These are phyloP conservation scores for Oreochromis spilurus DNA, from an alignment of 2,113 vertebrate species.

Conservation along the genomic window DNA sequence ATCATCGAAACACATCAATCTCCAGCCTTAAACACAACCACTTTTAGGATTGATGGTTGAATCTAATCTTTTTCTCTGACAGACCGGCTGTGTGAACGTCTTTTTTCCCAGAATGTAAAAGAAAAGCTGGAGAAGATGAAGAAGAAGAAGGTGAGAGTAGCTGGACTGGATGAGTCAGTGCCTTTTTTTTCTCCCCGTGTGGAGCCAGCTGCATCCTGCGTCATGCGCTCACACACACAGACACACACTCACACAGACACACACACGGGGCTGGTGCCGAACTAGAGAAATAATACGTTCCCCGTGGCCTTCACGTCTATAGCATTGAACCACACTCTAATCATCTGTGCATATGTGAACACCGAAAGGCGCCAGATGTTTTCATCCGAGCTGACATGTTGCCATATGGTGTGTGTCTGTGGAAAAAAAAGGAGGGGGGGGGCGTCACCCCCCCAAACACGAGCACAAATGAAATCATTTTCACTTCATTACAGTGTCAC, in stretches of 20 bases:
- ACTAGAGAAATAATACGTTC: background rate
- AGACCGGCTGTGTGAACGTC: background rate
- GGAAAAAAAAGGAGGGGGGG: background rate
- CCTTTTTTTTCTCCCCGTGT: background rate
- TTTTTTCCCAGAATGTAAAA: background rate
- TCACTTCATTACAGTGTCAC: constrained; percentile 54
- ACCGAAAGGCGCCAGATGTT: constrained; percentile 47
- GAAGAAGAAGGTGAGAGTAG: background rate
- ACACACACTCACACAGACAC: background rate
- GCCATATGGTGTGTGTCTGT: constrained; percentile 37
- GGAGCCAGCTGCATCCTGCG: background rate
- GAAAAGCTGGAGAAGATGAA: background rate
- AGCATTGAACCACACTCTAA: background rate
- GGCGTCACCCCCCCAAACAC: background rate
- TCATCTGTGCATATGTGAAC: background rate
- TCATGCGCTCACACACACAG: background rate
- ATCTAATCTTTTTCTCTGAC: background rate
- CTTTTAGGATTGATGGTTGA: background rate
- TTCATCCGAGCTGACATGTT: constrained; percentile 28
- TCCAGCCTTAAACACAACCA: background rate
- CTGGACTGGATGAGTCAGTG: background rate
- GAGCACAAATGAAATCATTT: constrained; percentile 47
- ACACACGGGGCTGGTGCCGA: background rate
- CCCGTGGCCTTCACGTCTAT: background rate
- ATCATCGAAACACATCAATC: background rate